Conservation (phyloP, 2,797 vertebrate species). For the Mareca penelope region DNA sequence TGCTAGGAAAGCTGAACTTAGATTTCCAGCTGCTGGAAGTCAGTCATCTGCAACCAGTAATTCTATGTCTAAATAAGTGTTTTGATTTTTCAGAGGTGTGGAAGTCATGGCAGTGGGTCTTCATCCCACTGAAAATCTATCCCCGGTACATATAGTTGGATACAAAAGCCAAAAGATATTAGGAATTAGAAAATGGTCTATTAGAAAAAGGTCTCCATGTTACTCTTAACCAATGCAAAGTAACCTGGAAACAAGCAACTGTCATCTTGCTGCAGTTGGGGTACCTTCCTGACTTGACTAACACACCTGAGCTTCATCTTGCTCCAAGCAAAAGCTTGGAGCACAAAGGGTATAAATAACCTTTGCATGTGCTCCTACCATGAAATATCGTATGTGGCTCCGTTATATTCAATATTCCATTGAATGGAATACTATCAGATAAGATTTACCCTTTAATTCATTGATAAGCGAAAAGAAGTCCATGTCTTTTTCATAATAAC, state of each 20-base stretch:
- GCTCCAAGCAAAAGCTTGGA: too few species aligned
- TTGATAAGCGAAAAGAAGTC: neutral
- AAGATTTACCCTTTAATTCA: neutral
- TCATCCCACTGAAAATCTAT: neutral
- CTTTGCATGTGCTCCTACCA: neutral
- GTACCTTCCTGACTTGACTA: neutral
- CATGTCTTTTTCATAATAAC: neutral
- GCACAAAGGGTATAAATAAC: neutral
- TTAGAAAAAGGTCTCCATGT: fast-evolving
- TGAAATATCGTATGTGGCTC: neutral
- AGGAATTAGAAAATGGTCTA: neutral
- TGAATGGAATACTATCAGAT: neutral
- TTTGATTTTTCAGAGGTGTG: neutral
- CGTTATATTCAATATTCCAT: too few species aligned
- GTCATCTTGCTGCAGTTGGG: neutral
- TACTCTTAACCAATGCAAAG: neutral
- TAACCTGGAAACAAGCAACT: neutral
- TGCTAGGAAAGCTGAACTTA: neutral
- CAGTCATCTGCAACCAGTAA: neutral
- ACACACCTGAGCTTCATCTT: neutral
- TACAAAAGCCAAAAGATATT: neutral
- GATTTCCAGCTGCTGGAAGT: neutral
- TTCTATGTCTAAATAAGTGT: neutral
- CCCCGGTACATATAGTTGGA: neutral
- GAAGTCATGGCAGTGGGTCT: neutral